phyloP scores from a whole-genome alignment of 2,797 vertebrate species.

The Pogonophryne albipinna region DNA sequence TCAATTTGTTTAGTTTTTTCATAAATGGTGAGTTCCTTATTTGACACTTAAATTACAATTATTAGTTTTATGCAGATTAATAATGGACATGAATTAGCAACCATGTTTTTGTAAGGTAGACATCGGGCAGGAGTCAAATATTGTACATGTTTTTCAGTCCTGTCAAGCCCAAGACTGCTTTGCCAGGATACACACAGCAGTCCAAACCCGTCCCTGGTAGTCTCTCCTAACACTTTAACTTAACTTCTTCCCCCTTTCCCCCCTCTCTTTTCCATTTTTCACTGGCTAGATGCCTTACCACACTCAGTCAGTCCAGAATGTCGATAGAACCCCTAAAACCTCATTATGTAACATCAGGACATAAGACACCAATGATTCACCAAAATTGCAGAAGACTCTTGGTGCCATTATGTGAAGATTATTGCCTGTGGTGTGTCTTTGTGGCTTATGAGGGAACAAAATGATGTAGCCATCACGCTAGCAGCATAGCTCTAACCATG shows the following conservation, averaged over 20 bases:
- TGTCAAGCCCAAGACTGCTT: slow-evolving; percentile 55
- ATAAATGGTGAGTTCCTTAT: slow-evolving; percentile 23
- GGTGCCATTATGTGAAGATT: slow-evolving; percentile 33
- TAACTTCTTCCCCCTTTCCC: slow-evolving; percentile 25
- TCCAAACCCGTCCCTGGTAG: slow-evolving; percentile 50
- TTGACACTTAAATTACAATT: slow-evolving; percentile 10
- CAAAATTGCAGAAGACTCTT: slow-evolving; percentile 48
- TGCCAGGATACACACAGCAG: slow-evolving; percentile 67
- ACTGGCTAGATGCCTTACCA: slow-evolving; percentile 64
- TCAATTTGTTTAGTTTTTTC: slow-evolving; percentile 17
- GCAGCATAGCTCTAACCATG: not conserved
- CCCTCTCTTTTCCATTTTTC: slow-evolving; percentile 21
- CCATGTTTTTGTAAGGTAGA: slow-evolving; percentile 56
- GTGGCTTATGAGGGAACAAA: slow-evolving; percentile 5
- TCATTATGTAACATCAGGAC: slow-evolving; percentile 46
- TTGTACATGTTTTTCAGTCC: slow-evolving; percentile 57
- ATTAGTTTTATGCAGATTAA: slow-evolving; percentile 42
- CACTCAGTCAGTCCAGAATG: slow-evolving; percentile 60
- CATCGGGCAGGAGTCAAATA: slow-evolving; percentile 50
- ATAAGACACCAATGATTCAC: slow-evolving; percentile 61
- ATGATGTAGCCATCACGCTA: no score
- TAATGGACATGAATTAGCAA: slow-evolving; percentile 31
- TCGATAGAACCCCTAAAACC: slow-evolving; percentile 64
- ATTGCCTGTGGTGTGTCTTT: slow-evolving; percentile 7
- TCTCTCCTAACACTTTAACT: slow-evolving; percentile 29